phyloP scores from a whole-genome alignment of 2,797 vertebrate species.

The Thamnophis elegans region DNA sequence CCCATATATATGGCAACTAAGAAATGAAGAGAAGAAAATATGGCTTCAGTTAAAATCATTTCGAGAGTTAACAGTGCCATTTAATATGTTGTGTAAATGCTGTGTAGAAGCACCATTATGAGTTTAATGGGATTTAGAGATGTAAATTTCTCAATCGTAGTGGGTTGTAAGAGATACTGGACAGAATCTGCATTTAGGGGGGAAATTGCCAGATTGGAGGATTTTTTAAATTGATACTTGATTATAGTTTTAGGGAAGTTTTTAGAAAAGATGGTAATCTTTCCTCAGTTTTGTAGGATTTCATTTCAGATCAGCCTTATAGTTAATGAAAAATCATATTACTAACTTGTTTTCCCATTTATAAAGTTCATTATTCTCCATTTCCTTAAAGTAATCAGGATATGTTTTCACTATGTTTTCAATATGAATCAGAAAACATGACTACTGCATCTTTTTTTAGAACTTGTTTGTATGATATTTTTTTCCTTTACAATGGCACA shows the following conservation, averaged over 20 bases:
- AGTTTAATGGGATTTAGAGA: not conserved
- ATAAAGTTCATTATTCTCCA: not conserved
- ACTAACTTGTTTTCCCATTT: not conserved
- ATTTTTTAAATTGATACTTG: not conserved
- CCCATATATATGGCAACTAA: too few relatives aligned
- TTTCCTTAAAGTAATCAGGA: not conserved
- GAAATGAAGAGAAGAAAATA: too few relatives aligned
- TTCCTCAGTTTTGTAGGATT: not conserved
- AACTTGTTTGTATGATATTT: not conserved
- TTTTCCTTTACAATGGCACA: not conserved
- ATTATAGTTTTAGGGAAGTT: too few relatives aligned
- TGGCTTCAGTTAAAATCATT: too few relatives aligned
- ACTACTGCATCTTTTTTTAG: not conserved
- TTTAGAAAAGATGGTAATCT: not conserved
- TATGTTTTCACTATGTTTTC: not conserved
- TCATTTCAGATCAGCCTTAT: not conserved
- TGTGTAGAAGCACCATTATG: not conserved
- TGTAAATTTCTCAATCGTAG: not conserved
- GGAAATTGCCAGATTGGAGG: not conserved
- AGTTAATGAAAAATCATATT: not conserved
- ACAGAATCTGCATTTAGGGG: not conserved
- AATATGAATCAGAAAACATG: not conserved
- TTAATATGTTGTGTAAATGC: not conserved
- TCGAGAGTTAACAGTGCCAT: not conserved
- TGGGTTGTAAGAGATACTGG: not conserved